A percentile compares a stretch with the other conserved stretches of the same genome.
Conservation (phyloP, 2,888 invertebrate species). For the Cryptus armator region DNA sequence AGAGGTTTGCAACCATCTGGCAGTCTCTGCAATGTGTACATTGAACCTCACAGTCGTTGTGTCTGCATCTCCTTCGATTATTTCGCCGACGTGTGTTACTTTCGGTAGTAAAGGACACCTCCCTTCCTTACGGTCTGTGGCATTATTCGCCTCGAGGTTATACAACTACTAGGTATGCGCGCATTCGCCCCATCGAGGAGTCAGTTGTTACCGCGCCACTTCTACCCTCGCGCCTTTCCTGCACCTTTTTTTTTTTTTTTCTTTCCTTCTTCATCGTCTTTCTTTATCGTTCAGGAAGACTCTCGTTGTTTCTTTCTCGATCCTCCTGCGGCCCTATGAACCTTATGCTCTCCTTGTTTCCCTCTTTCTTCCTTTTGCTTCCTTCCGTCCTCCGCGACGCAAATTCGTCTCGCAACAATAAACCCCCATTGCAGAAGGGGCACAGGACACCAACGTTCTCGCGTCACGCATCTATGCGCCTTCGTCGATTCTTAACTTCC, state of each 20-base stretch:
- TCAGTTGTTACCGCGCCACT: slow-evolving; percentile 64
- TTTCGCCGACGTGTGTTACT: neutral
- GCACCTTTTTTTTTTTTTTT: slow-evolving; percentile 57
- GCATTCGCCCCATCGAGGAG: slow-evolving; percentile 54
- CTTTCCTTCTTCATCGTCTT: slow-evolving; percentile 64
- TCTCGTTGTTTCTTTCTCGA: slow-evolving; percentile 54
- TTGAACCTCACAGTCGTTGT: neutral
- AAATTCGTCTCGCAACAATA: slow-evolving; percentile 80
- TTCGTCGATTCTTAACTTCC: slow-evolving; percentile 8
- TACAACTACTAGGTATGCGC: slow-evolving; percentile 16
- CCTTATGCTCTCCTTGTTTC: slow-evolving; percentile 71
- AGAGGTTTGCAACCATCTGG: slow-evolving; percentile 4
- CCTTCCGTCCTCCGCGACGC: slow-evolving; percentile 71
- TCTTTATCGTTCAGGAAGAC: slow-evolving; percentile 35
- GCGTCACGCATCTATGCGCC: slow-evolving; percentile 53
- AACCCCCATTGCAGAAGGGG: slow-evolving; percentile 66
- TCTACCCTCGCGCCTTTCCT: slow-evolving; percentile 65
- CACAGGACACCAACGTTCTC: slow-evolving; percentile 2
- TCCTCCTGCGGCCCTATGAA: neutral
- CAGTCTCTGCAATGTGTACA: neutral
- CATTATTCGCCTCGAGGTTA: slow-evolving; percentile 50
- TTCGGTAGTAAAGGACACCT: slow-evolving; percentile 1
- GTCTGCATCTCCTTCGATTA: neutral
- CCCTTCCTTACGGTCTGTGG: slow-evolving; percentile 2
- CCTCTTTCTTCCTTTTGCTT: slow-evolving; percentile 79